Conservation (phyloP, 2,888 invertebrate species). For the Opisthograptis luteolata region DNA sequence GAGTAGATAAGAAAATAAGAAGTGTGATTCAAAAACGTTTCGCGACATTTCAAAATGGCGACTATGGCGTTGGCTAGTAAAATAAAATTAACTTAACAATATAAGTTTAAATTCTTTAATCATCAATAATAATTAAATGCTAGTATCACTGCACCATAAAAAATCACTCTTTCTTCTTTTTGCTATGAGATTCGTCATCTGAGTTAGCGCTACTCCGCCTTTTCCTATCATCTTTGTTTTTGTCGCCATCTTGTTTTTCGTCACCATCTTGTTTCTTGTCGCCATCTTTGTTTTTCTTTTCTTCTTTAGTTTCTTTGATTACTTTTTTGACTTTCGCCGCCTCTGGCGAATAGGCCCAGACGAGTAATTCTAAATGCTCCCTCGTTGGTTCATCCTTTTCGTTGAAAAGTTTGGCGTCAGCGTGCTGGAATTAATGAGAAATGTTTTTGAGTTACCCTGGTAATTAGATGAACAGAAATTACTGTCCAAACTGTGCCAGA, state of each 20-base stretch:
- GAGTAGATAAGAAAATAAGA: no score
- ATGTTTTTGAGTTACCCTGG: no score
- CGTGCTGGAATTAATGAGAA: slow-evolving; percentile 72
- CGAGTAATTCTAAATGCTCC: slow-evolving; percentile 87
- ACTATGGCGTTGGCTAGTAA: no score
- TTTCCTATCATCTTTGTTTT: slow-evolving; percentile 46
- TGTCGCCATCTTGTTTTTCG: slow-evolving; percentile 4
- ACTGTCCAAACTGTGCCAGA: no score
- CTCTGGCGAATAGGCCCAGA: slow-evolving; percentile 92
- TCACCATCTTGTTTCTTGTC: slow-evolving; percentile 32
- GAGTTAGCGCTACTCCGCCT: slow-evolving; percentile 54
- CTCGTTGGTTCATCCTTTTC: slow-evolving; percentile 87
- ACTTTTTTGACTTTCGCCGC: slow-evolving; percentile 86
- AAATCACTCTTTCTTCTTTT: slow-evolving; percentile 61
- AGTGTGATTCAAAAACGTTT: no score
- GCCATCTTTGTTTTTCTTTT: slow-evolving; percentile 24
- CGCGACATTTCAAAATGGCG: no score
- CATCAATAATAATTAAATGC: slow-evolving; percentile 31
- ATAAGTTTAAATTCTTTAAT: slow-evolving; percentile 7
- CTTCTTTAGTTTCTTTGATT: slow-evolving; percentile 59
- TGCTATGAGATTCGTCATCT: slow-evolving; percentile 59
- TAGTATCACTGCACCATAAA: slow-evolving; percentile 24
- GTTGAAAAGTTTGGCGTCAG: slow-evolving; percentile 85
- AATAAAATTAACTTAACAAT: not conserved
- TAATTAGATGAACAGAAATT: no score